Evolutionary conservation across 2,113 vertebrate species (phyloP), one percentile per base, ranked within the genome.

Genomic region (Pontoporia blainvillei): DNA sequence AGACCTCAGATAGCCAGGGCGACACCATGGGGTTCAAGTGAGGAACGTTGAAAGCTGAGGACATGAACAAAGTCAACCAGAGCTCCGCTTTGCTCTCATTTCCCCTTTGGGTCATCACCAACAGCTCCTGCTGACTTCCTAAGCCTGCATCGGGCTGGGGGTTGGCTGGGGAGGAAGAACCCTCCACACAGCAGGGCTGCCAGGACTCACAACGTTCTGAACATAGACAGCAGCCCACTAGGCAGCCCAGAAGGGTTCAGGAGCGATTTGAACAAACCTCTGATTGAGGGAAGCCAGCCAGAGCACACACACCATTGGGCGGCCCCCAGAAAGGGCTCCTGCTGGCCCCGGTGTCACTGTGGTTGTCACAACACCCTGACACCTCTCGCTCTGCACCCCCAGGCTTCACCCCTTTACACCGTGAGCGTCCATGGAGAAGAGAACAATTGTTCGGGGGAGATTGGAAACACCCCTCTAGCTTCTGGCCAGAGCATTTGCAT

Each of bases 401-500:
- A 15, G 34, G 39, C 25, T 46, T 64, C 54, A 11, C 44, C 72
- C 57, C 12, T 6, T 12, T 6, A 8, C 36, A 29, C 41, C 1
- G 2, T 14, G 9, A 54, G 49, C 10, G 0, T 62, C 96, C 27
- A 8, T 25, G 59, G 64, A 8, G 66, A 69, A 52, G 75, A 71
- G 92, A 59, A 84, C 81, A 78, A 90, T 64, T 66, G 49, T 86
- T 61, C 59, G 5, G 67, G 41, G 18, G 90, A 91, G 93, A 91
- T 29, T 79, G 96, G 93, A 97, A 97, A 91, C 96, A 96, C 89
- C 71, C 83, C 86, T 96, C 46, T 7, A 3, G 52, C 78, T 46
- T 46, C 62, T 73, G 90, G 94, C 95, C 97, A 95, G 72, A 71
- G 75, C n/a, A 96, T 96, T 97, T 94, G 95, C 97, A 97, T 97